Conservation (phyloP, 1,140 invertebrate species). For the Potamilus streckersoni region DNA sequence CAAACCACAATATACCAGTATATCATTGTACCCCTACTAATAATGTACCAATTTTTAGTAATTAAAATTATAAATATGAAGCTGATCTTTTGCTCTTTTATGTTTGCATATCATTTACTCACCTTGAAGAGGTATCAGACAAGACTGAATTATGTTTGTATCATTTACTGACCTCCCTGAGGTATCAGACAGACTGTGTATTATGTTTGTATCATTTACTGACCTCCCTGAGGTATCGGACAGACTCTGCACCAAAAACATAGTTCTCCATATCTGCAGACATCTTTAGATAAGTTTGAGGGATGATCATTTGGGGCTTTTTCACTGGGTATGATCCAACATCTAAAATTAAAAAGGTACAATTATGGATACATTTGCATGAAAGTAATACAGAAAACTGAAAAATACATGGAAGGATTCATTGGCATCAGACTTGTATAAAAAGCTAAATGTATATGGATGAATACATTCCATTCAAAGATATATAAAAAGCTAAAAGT, state of each 20-base stretch:
- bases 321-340: constrained; percentile 36
- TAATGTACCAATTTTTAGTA: too few relatives aligned
- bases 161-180: constrained; percentile 59
- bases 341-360: constrained; percentile 34
- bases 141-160: constrained; percentile 14
- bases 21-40: too few relatives aligned
- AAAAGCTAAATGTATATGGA: too few relatives aligned
- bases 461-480: too few relatives aligned
- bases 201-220: constrained; percentile 7
- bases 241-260: constrained; percentile 60
- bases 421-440: too few relatives aligned
- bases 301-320: constrained; percentile 47
- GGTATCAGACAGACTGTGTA: constrained; percentile 49
- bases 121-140: constrained; percentile 64
- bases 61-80: too few relatives aligned
- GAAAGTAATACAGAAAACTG: too few relatives aligned
- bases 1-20: too few relatives aligned
- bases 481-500: too few relatives aligned
- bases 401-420: too few relatives aligned
- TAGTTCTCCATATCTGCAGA: constrained; percentile 60
- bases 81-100: too few relatives aligned
- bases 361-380: too few relatives aligned
- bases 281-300: constrained; percentile 61
- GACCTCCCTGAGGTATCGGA: constrained; percentile 64
- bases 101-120: constrained; percentile 6